phyloP scores from a whole-genome alignment of 2,888 invertebrate genomes.

The Cephus nigrinus region DNA sequence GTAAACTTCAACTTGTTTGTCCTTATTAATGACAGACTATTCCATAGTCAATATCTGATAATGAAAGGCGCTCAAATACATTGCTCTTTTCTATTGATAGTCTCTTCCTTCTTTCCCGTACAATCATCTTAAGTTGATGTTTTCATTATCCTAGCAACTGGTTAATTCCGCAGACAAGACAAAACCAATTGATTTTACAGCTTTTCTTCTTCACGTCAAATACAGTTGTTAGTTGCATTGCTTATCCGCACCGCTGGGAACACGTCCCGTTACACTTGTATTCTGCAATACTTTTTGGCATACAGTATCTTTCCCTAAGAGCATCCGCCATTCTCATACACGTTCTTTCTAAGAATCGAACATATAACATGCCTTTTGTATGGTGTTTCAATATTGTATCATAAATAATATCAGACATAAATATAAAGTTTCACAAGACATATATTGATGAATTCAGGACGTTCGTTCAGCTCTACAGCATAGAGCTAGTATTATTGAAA shows the following conservation, averaged over 20 bases:
- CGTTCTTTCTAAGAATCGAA: background rate
- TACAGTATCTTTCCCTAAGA: background rate
- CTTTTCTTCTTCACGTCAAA: background rate
- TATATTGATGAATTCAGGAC: background rate
- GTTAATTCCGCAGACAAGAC: background rate
- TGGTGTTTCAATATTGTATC: background rate
- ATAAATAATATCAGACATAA: background rate
- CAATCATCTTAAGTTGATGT: background rate
- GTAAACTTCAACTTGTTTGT: background rate
- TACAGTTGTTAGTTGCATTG: background rate
- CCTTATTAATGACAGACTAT: background rate
- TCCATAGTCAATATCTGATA: background rate
- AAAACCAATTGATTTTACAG: background rate
- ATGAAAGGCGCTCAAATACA: background rate
- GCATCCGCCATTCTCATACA: background rate
- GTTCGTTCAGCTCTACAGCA: background rate
- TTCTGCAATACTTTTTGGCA: background rate
- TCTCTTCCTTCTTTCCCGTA: background rate
- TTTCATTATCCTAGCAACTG: background rate
- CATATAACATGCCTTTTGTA: background rate
- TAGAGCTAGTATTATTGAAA: background rate
- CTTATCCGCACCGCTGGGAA: background rate
- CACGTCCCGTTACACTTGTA: background rate
- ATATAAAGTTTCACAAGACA: background rate
- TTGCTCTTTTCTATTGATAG: background rate